Evolutionary conservation across 2,888 invertebrate species (phyloP), one percentile per base, ranked within the genome.

Genomic region (Dioctria linearis): DNA sequence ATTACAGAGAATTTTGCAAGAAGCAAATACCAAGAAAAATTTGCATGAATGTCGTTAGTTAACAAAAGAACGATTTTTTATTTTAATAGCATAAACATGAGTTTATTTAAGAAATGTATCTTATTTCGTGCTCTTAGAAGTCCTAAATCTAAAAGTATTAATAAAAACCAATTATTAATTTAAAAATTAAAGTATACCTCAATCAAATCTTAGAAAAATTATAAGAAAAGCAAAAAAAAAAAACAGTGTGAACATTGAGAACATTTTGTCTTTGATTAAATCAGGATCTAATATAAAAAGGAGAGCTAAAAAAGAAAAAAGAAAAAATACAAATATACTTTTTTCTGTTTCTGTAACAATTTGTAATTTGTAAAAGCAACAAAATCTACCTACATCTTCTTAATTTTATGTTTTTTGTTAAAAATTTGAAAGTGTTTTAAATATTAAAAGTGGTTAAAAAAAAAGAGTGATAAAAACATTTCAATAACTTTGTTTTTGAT

Each of bases 111-210:
- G 78, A 82, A 81, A 51, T 81, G 75, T 79, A 71, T 76, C 40
- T 51, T 82, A 71, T 82, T 80, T 81, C 78, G 82, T 80, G 82
- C 79, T 79, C 81, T 83, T 83, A 83, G 81, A 82, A 82, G 81
- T 82, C 81, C 82, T 80, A 82, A 82, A 81, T 80, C 78, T 78
- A 82, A 83, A 79, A 71, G 46, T 67, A 82, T 82, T 76, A 78
- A 63, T 81, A 65, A 78, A 75, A 79, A 13, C 66, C 71, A 78
- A 66, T 79, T 80, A 63, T 78, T 80, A 67, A 82, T 82, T 80
- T 81, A 79, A 79, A 79, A 25, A 59, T 6, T 13, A 75, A 5
- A 65, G 46, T 46, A 8, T 5, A 5, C 46, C 8, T 46, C 5
- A 46, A 46, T 6, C 46, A 46, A 46, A 6, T 46, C 8, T 46